phyloP scores from a whole-genome alignment of 1,140 invertebrate species.

The Apis laboriosa region DNA sequence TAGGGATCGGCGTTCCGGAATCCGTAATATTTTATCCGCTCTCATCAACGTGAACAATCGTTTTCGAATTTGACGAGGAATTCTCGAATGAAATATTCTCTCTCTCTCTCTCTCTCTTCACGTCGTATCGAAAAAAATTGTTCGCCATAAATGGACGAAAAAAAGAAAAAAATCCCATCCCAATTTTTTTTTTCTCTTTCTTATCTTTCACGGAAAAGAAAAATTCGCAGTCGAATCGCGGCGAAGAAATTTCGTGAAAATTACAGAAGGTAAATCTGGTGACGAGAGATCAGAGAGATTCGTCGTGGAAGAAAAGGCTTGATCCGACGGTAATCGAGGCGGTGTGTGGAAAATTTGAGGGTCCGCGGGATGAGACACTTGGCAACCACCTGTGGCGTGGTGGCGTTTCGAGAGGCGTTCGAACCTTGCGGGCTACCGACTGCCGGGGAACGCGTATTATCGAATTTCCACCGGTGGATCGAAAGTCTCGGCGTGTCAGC shows the following conservation, averaged over 20 bases:
- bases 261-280: not conserved
- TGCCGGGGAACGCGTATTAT: slow-evolving; percentile 58
- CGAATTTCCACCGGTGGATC: slow-evolving; percentile 57
- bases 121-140: not conserved
- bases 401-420: slow-evolving; percentile 65
- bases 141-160: not conserved
- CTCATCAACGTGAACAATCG: slow-evolving; percentile 9
- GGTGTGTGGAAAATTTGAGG: slow-evolving; percentile 61
- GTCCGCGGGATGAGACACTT: slow-evolving; percentile 67
- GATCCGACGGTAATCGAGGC: slow-evolving; percentile 53
- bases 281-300: not conserved
- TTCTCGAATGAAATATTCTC: not conserved
- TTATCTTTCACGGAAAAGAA: not conserved
- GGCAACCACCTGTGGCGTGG: slow-evolving; percentile 66
- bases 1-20: slow-evolving; percentile 2
- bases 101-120: too few relatives aligned
- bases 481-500: slow-evolving; percentile 32
- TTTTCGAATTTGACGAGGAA: slow-evolving; percentile 4
- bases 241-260: not conserved
- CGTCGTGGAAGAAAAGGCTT: slow-evolving; percentile 43
- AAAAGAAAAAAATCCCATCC: not conserved
- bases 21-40: slow-evolving; percentile 23
- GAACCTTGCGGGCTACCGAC: slow-evolving; percentile 63
- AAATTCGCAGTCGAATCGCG: not conserved
- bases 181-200: too few relatives aligned